phyloP scores from a whole-genome alignment of 2,113 vertebrate genomes.

The Tragulus kanchil region DNA sequence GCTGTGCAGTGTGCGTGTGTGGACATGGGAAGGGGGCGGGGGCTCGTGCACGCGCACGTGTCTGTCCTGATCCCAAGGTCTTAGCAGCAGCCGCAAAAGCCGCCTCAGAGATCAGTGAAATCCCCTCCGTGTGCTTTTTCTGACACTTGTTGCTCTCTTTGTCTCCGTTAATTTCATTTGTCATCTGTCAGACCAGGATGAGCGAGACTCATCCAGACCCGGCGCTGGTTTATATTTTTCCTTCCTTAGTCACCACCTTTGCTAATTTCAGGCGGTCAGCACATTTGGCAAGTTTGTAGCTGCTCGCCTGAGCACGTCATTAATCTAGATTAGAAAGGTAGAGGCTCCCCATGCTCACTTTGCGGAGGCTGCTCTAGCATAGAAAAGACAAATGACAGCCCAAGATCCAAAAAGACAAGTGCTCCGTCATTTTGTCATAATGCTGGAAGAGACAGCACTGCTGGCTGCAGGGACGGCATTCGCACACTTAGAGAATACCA shows the following conservation, averaged over 20 bases:
- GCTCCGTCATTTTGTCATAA: conserved; percentile 55
- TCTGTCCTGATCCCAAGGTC: background rate
- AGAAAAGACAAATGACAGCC: conserved; percentile 59
- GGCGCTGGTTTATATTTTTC: background rate
- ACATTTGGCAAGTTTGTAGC: conserved; percentile 75
- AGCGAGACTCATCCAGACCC: conserved; percentile 55
- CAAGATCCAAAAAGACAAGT: conserved; percentile 50
- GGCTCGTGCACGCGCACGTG: accelerated
- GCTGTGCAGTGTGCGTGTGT: background rate
- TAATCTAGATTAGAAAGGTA: conserved; percentile 88
- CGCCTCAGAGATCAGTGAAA: conserved; percentile 46
- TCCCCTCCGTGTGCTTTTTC: conserved; percentile 61
- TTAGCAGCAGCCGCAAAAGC: background rate
- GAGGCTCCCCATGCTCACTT: conserved; percentile 61
- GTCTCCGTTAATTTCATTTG: conserved; percentile 78
- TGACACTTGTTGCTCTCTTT: conserved; percentile 21
- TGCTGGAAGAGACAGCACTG: background rate
- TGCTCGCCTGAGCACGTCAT: conserved; percentile 81
- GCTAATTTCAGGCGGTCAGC: conserved; percentile 85
- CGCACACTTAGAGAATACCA: accelerated
- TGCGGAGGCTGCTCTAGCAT: conserved; percentile 12
- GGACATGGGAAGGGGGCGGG: accelerated
- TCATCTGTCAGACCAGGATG: conserved; percentile 73
- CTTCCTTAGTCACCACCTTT: conserved; percentile 68
- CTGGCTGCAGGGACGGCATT: accelerated